phyloP scores from a whole-genome alignment of 2,888 invertebrate genomes.

The Panzeria rudis region DNA sequence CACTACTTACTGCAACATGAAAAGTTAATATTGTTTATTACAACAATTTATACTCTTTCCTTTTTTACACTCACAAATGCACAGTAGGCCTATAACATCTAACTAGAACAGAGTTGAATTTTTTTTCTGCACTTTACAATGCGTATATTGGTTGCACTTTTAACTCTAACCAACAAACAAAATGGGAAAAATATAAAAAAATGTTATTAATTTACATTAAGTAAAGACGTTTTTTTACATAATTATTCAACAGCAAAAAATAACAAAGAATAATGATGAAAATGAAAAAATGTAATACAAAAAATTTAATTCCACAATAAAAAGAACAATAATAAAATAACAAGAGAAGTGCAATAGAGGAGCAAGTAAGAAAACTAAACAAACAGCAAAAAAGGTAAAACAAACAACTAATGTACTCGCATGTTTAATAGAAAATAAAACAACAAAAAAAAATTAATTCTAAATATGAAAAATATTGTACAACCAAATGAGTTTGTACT shows the following conservation, averaged over 20 bases:
- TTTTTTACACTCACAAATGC: background rate
- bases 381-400: constrained; percentile 44
- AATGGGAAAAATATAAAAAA: constrained; percentile 32
- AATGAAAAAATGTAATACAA: constrained; percentile 46
- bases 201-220: constrained; percentile 72
- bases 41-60: constrained; percentile 10
- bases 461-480: constrained; percentile 74
- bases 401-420: constrained; percentile 76
- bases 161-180: constrained; percentile 28
- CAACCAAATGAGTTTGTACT: constrained; percentile 65
- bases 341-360: constrained; percentile 69
- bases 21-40: constrained; percentile 41
- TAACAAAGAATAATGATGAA: constrained; percentile 47
- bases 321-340: constrained; percentile 53
- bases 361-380: constrained; percentile 34
- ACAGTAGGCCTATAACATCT: constrained; percentile 15
- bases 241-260: constrained; percentile 62
- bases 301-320: constrained; percentile 22
- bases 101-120: constrained; percentile 20
- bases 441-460: constrained; percentile 74
- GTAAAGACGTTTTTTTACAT: constrained; percentile 67
- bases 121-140: constrained; percentile 24
- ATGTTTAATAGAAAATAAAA: constrained; percentile 74
- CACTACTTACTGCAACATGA: constrained; percentile 32
- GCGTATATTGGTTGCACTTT: constrained; percentile 41